A percentile compares a stretch with the other conserved stretches of the same genome.
phyloP scores from a whole-genome alignment of 2,888 invertebrate genomes.

The Pharmacophagus antenor region DNA sequence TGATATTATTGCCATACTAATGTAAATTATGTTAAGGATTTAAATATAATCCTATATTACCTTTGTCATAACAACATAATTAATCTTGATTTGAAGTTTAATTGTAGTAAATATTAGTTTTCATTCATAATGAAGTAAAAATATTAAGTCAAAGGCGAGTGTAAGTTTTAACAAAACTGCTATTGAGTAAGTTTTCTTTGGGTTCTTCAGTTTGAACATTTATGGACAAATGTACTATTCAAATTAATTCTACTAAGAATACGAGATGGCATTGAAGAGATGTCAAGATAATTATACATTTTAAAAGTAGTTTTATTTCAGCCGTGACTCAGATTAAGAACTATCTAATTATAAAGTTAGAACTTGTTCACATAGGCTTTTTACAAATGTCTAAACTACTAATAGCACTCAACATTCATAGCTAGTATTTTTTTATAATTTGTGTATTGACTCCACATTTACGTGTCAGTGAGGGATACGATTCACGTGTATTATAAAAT shows the following conservation, averaged over 20 bases:
- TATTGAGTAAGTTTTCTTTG: neutral
- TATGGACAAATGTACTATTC: slow-evolving; percentile 16
- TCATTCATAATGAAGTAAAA: neutral
- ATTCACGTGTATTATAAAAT: too few relatives aligned
- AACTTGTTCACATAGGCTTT: neutral
- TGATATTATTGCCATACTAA: too few relatives aligned
- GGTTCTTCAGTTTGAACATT: neutral
- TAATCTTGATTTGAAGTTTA: neutral
- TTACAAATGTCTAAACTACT: neutral
- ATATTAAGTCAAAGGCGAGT: neutral
- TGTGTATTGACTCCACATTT: too few relatives aligned
- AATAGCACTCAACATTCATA: too few relatives aligned
- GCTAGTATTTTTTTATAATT: too few relatives aligned
- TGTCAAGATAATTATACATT: slow-evolving; percentile 21
- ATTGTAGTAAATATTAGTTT: neutral
- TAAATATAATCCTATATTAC: neutral
- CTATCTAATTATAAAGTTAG: neutral
- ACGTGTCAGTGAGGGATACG: too few relatives aligned
- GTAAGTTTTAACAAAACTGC: neutral
- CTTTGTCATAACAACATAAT: neutral
- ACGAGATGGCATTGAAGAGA: slow-evolving; percentile 19
- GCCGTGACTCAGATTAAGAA: neutral
- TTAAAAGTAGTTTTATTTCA: slow-evolving; percentile 6
- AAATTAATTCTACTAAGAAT: slow-evolving; percentile 23
- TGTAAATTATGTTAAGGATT: neutral